Evolutionary conservation across 2,797 vertebrate genomes (phyloP), one percentile per base, ranked within the genome.

Genomic region (Hybognathus amarus): DNA sequence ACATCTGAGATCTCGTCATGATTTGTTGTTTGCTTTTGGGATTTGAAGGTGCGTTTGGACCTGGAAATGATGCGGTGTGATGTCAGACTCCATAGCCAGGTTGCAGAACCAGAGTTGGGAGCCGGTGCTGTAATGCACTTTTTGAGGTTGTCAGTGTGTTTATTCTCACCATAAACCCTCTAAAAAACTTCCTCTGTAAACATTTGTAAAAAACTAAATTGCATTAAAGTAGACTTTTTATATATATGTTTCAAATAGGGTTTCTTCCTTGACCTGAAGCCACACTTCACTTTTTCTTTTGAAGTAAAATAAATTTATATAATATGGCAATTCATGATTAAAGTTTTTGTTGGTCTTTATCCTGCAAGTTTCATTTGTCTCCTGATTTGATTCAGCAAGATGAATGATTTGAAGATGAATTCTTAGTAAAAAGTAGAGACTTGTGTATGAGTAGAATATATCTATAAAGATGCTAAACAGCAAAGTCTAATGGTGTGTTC

Each of bases 171-270:
- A 33, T 17, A 36, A n/a, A 2, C 33, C 50, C 42, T 66, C 33
- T 22, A 12, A 67, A 59, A 40, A 17, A 18, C 50, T 8, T 30
- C 10, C 6, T 63, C 52, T 66, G 33, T 70, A 18, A 27, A 38
- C 42, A 63, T 24, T 76, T 83, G 63, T 76, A 64, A 70, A 45
- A 79, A 45, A 30, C 20, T 47, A 33, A 45, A 69, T 30, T 24
- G 18, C 67, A 80, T 52, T 24, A 18, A 42, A 69, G 76, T 38
- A 20, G n/a, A 27, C 10, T 78, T 79, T 78, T 80, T 83, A 52
- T 80, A 80, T 61, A 70, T 20, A 42, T 30, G 22, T 71, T 75
- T 54, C 10, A 79, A 73, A 54, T 22, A 52, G 36, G 54, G 9
- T 75, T 67, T 33, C 30, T 52, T 67, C 27, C 40, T 82, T 71